Base-by-base conservation (phyloP, 2,888 invertebrate genomes). In the Girardia tigrina region DNA sequence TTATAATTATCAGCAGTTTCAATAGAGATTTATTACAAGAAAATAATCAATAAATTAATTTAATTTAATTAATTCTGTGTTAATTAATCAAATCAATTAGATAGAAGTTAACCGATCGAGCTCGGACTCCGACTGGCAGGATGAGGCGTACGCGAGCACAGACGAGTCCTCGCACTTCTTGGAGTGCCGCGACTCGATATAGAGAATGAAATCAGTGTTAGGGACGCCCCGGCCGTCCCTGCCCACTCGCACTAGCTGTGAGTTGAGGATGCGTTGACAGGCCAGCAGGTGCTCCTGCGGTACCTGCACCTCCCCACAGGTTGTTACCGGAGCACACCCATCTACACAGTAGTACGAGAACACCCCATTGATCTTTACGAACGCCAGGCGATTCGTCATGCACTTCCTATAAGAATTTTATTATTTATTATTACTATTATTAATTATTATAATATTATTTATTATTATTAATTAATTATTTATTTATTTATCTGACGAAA, bases 71-170 rank as follows among this genome's bases (percentile, higher is more conserved):
- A n/a, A n/a, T n/a, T n/a, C n/a, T n/a, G n/a, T n/a, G n/a, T n/a
- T n/a, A n/a, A n/a, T n/a, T n/a, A n/a, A n/a, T n/a, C n/a, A n/a
- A n/a, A n/a, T n/a, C n/a, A n/a, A n/a, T n/a, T n/a, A n/a, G n/a
- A n/a, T n/a, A 42, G 27, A 77, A 71, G 14, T 79, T 80, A 80
- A 90, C 90, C 91, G 88, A 85, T 98, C 97, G 36, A 94, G 85
- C 0, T 90, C 90, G 0, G 90, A 88, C 84, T 98, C 97, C 83
- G 94, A 94, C 83, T 98, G 97, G 81, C 98, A 98, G 84, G 98
- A 97, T 0, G 95, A 94, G 0, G 97, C 95, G 85, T 95, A 97
- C 0, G 97, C 95, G 2, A 83, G 78, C 0, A 95, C 93, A 78
- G 90, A 87, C 0, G 91, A 91, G 79, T 91, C 89, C 78, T 89